Conservation (phyloP, 2,888 invertebrate genomes). For the Apantesis nais region DNA sequence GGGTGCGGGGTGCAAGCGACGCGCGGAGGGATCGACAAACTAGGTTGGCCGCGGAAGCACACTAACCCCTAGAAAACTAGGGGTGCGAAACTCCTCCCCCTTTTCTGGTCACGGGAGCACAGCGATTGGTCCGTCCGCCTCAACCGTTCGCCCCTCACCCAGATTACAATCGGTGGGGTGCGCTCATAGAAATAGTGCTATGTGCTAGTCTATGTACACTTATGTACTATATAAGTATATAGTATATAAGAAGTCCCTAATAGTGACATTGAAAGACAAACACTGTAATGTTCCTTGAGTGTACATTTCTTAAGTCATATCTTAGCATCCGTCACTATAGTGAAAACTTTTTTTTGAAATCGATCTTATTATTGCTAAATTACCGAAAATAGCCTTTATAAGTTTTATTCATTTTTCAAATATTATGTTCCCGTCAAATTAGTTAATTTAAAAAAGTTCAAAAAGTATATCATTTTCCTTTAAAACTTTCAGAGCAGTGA, state of each 20-base stretch:
- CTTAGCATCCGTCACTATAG: background rate
- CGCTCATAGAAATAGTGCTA: conserved; percentile 84
- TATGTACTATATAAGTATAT: conserved; percentile 71
- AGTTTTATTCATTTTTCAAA: background rate
- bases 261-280: conserved; percentile 75
- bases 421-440: background rate
- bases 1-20: conserved; percentile 68
- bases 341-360: background rate
- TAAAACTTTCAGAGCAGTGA: conserved; percentile 43
- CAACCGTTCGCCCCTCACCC: conserved; percentile 81
- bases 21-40: conserved; percentile 79
- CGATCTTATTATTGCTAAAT: background rate
- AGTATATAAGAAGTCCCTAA: conserved; percentile 71
- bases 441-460: background rate
- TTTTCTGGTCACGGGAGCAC: conserved; percentile 85
- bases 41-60: conserved; percentile 86
- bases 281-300: conserved; percentile 35
- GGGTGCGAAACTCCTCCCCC: conserved; percentile 86
- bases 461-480: background rate
- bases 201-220: conserved; percentile 73
- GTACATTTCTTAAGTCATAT: background rate
- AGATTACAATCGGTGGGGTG: conserved; percentile 86
- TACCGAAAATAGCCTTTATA: background rate
- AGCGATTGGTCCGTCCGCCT: conserved; percentile 82
- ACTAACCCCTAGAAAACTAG: conserved; percentile 87